These are phyloP conservation scores for Coryphaenoides rupestris DNA, from an alignment of 2,113 vertebrate genomes.

Conservation along the genomic window DNA sequence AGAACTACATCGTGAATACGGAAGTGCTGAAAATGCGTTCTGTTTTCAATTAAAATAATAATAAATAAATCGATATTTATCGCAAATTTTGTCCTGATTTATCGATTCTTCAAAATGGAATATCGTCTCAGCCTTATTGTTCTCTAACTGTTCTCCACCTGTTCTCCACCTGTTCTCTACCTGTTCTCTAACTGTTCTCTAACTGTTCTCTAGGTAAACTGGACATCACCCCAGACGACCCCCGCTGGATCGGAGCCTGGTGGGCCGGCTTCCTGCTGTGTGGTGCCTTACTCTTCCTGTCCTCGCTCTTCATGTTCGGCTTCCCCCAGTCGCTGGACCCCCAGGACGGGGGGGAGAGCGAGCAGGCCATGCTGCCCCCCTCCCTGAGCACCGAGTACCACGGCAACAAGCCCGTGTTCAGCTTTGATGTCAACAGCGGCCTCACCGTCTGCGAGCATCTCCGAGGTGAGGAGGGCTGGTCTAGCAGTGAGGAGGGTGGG, in stretches of 20 bases:
- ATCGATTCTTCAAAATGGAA: no score
- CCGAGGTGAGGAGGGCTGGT: slow-evolving; percentile 46
- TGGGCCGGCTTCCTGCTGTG: slow-evolving; percentile 74
- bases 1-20: no score
- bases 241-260: slow-evolving; percentile 75
- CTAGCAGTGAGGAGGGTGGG: neutral
- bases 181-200: neutral
- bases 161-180: no score
- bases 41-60: no score
- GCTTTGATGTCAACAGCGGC: slow-evolving; percentile 60
- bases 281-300: slow-evolving; percentile 70
- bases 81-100: no score
- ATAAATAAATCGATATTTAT: no score
- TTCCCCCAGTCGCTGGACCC: slow-evolving; percentile 61
- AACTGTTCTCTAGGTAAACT: slow-evolving; percentile 49
- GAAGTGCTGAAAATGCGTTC: no score
- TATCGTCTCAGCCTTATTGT: no score
- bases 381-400: slow-evolving; percentile 55
- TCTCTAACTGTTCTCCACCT: no score
- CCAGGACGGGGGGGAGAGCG: slow-evolving; percentile 62
- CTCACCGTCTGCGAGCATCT: slow-evolving; percentile 68
- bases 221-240: slow-evolving; percentile 73
- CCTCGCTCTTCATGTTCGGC: slow-evolving; percentile 68
- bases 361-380: slow-evolving; percentile 70
- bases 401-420: slow-evolving; percentile 47